Evolutionary conservation across 2,113 vertebrate genomes (phyloP), one percentile per base, ranked within the genome.

Genomic region (Paratilapia polleni): DNA sequence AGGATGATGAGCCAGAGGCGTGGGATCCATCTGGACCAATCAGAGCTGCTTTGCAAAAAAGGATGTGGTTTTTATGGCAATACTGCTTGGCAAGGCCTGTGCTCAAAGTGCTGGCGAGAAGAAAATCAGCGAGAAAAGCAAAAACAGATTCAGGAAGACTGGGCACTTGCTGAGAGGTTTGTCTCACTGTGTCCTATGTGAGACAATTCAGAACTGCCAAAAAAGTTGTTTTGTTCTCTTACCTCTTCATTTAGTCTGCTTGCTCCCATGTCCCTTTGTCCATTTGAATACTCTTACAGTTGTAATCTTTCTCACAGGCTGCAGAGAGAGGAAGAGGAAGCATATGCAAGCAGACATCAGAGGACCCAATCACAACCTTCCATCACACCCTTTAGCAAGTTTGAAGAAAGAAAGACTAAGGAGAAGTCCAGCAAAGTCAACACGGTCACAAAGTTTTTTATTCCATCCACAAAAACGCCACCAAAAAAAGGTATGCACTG

Each of bases 51-150:
- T 5, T 99, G 98, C 94, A 99, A 95, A 90, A 99, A 98, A 92
- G 98, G 98, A 95, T 99, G 98, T 70, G 97, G 97, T 83, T 99
- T 97, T 96, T 99, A 97, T 61, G 98, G 98, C 87, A 99, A 99
- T 91, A 94, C 96, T 4, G 96, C 96, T 14, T 99, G 98, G 98
- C 96, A 97, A 81, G 98, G 98, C 6, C 97, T 97, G 75, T 99
- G 98, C 93, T 99, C 98, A 81, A 98, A 97, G 92, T 99, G 98
- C 93, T 99, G 97, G 97, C 94, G 98, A 79, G 98, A 99, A 82
- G 97, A 98, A 81, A 97, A 98, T 91, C 98, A 97, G 66, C 96
- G 95, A 91, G 95, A 96, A 54, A 95, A 95, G 89, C 96, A 98
- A 95, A 97, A 96, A 82, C 98, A 99, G 94, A 99, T 99, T 57